phyloP scores from a whole-genome alignment of 2,888 invertebrate genomes.

The Phalera bucephala region DNA sequence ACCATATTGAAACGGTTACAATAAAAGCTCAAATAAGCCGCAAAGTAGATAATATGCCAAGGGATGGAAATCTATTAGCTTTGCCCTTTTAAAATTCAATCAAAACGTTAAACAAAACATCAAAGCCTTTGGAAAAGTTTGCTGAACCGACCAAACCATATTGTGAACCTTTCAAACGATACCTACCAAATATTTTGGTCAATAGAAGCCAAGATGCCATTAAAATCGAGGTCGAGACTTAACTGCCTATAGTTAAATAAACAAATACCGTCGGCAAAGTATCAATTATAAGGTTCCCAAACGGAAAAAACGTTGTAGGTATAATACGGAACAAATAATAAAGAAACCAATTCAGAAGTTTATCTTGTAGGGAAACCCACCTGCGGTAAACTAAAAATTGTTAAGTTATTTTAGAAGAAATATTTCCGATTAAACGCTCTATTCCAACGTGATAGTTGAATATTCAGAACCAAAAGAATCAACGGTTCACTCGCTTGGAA shows the following conservation, averaged over 20 bases:
- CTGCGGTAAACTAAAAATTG: too few species aligned
- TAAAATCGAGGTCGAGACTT: slow-evolving; percentile 10
- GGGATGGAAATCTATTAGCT: background rate
- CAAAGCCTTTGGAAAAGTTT: slow-evolving; percentile 1
- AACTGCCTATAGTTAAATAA: slow-evolving; percentile 14
- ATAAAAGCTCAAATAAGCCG: background rate
- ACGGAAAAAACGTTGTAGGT: too few species aligned
- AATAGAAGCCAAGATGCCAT: slow-evolving; percentile 13
- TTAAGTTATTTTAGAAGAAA: too few species aligned
- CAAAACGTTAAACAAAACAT: background rate
- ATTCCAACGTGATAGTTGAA: slow-evolving; percentile 10
- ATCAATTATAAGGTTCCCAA: too few species aligned
- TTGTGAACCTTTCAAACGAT: slow-evolving; percentile 7
- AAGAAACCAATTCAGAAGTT: too few species aligned
- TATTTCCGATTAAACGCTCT: too few species aligned
- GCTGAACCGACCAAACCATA: background rate
- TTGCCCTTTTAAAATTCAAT: background rate
- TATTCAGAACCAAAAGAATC: slow-evolving; percentile 13
- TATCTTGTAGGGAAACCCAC: too few species aligned
- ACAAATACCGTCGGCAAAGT: too few species aligned
- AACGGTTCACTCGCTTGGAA: slow-evolving; percentile 11
- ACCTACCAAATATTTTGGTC: slow-evolving; percentile 10
- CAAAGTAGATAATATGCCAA: background rate
- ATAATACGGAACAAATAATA: too few species aligned
- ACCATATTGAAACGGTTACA: background rate